Conservation (phyloP, 2,113 vertebrate species). For the Podiceps cristatus region DNA sequence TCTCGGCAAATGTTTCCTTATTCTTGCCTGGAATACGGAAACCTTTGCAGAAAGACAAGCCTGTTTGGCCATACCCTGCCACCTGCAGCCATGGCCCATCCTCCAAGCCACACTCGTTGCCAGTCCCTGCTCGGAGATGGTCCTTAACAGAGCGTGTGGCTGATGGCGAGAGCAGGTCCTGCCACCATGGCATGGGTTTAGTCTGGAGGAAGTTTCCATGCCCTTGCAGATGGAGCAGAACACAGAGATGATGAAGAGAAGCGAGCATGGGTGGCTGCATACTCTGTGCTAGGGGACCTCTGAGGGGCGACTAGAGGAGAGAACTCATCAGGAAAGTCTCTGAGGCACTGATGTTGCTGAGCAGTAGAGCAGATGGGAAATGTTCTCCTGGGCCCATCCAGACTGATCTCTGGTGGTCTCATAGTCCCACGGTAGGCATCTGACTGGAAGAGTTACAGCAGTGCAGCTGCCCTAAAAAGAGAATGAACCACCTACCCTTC, state of each 20-base stretch:
- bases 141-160: background rate
- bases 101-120: background rate
- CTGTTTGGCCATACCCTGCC: background rate
- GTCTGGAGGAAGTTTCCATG: background rate
- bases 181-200: background rate
- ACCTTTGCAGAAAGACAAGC: background rate
- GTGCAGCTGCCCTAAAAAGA: background rate
- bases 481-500: background rate
- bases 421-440: background rate
- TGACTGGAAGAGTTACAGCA: background rate
- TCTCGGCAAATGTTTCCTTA: background rate
- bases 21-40: background rate
- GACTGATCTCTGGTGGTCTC: background rate
- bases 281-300: background rate
- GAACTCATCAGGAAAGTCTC: background rate
- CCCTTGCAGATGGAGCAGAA: background rate
- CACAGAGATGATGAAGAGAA: background rate
- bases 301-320: background rate
- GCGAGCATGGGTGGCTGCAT: background rate
- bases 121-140: background rate
- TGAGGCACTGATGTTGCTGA: background rate
- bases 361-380: background rate
- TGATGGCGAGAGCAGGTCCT: background rate
- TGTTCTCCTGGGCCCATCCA: background rate
- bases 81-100: background rate